These are phyloP conservation scores for Montipora cactus DNA, from an alignment of 64 coral and sea anemone genomes.

Conservation along the genomic window DNA sequence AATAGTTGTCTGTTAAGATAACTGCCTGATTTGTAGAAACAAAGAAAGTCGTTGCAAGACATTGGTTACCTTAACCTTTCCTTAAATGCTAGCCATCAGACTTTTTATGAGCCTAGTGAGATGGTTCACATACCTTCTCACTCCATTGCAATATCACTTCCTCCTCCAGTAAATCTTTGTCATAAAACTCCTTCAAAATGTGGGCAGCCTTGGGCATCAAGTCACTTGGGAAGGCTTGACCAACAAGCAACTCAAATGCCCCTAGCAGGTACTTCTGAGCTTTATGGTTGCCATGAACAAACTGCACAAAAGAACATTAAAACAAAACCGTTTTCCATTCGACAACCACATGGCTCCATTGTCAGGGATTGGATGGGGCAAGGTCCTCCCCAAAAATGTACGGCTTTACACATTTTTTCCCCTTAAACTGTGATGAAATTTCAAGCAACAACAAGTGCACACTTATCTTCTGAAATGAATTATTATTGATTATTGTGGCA, in stretches of 20 bases:
- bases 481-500: too few species aligned
- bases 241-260: slow-evolving; percentile 96
- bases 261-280: slow-evolving; percentile 97
- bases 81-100: background rate
- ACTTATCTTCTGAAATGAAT: too few species aligned
- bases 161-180: slow-evolving; percentile 90
- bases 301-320: slow-evolving; percentile 55
- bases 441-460: too few species aligned
- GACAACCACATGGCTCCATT: too few species aligned
- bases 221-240: slow-evolving; percentile 88
- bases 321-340: background rate
- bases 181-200: slow-evolving; percentile 90
- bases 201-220: slow-evolving; percentile 88
- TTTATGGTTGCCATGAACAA: slow-evolving; percentile 90
- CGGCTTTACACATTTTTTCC: too few species aligned
- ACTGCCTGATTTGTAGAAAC: too few species aligned
- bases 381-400: too few species aligned
- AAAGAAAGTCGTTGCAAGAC: too few species aligned
- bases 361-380: background rate
- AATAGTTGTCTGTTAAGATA: too few species aligned
- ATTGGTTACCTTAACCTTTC: background rate
- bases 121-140: slow-evolving; percentile 75
- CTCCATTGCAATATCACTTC: slow-evolving; percentile 94
- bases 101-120: background rate
- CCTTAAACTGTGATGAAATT: too few species aligned